Percentiles rank a stretch among this genome's conserved stretches.
phyloP scores from a whole-genome alignment of 1,140 invertebrate genomes.

The Solenopsis invicta region DNA sequence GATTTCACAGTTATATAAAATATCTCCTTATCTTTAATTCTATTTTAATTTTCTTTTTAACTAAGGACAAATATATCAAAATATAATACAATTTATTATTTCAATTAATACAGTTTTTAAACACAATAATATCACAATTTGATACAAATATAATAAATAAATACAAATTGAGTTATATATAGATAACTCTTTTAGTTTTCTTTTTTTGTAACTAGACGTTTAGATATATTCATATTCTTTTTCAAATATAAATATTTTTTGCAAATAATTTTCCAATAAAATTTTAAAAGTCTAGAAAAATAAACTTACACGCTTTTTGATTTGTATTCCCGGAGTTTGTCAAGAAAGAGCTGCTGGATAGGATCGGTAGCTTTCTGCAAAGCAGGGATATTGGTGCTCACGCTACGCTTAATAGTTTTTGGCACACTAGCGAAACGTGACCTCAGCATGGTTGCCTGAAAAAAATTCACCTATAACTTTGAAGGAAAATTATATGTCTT shows the following conservation, averaged over 20 bases:
- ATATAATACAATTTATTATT: background rate
- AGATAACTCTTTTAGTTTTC: too few species aligned
- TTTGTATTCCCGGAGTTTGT: constrained; percentile 97
- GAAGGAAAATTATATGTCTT: background rate
- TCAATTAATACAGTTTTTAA: background rate
- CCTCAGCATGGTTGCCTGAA: constrained; percentile 80
- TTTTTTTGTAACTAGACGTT: background rate
- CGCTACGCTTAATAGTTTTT: constrained; percentile 88
- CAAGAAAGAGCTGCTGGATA: constrained; percentile 97
- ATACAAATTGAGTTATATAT: background rate
- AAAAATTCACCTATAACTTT: constrained; percentile 31
- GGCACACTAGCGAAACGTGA: constrained; percentile 71
- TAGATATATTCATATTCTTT: background rate
- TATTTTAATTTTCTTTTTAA: constrained; percentile 12
- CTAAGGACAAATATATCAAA: background rate
- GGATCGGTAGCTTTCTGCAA: constrained; percentile 94
- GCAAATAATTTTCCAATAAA: background rate
- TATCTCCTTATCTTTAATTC: background rate
- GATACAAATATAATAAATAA: background rate
- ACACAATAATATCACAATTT: background rate
- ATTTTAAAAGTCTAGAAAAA: background rate
- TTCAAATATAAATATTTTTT: background rate
- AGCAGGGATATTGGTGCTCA: constrained; percentile 90
- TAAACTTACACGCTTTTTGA: constrained; percentile 90
- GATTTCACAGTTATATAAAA: constrained; percentile 7